Conservation (phyloP, 2,888 invertebrate genomes). For the Orthosia cruda region DNA sequence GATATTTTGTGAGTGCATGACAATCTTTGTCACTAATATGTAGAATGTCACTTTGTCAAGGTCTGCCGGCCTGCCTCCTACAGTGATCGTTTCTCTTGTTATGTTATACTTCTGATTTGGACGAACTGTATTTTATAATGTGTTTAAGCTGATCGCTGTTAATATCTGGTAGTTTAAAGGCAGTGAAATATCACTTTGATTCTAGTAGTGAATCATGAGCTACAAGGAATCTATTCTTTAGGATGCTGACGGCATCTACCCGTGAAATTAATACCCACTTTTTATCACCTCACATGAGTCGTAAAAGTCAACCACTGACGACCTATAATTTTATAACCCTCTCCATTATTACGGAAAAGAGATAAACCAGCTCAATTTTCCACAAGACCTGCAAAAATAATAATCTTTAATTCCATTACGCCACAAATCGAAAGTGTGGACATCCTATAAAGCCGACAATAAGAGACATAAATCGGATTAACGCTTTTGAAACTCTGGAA, state of each 20-base stretch:
- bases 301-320: constrained; percentile 31
- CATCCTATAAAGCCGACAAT: constrained; percentile 66
- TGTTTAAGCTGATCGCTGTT: background rate
- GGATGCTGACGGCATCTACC: background rate
- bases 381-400: constrained; percentile 28
- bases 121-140: background rate
- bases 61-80: too few relatives aligned
- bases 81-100: background rate
- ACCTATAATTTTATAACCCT: constrained; percentile 9
- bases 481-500: constrained; percentile 68
- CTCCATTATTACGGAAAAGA: constrained; percentile 25
- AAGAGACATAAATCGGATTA: constrained; percentile 71
- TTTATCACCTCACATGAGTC: constrained; percentile 32
- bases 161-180: too few relatives aligned
- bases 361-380: constrained; percentile 44
- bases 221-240: background rate
- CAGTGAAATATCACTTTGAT: background rate
- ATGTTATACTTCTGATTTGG: background rate
- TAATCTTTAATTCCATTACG: constrained; percentile 39
- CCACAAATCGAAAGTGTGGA: constrained; percentile 44
- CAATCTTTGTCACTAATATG: background rate
- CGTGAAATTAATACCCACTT: constrained; percentile 25
- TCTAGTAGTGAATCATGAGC: background rate
- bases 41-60: background rate
- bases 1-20: too few relatives aligned